phyloP scores from a whole-genome alignment of 2,113 vertebrate species.

The Sprattus sprattus region DNA sequence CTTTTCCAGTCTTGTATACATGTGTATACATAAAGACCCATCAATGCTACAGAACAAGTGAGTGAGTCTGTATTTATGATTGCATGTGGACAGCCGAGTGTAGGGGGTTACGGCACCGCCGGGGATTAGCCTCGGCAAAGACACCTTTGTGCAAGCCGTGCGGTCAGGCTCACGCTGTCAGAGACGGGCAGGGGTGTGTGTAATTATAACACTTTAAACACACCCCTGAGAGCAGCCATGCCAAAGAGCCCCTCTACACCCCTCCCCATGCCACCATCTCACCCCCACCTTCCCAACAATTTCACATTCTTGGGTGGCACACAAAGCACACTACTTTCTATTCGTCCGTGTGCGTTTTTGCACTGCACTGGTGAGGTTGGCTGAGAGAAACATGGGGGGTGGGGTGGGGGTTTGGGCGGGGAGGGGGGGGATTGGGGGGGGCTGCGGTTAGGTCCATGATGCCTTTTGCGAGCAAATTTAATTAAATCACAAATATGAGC shows the following conservation, averaged over 20 bases:
- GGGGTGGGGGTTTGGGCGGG: background rate
- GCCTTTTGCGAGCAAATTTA: slow-evolving; percentile 74
- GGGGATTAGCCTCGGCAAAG: slow-evolving; percentile 62
- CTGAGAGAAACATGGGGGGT: background rate
- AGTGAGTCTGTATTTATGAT: background rate
- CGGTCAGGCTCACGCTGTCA: slow-evolving; percentile 66
- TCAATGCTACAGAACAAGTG: background rate
- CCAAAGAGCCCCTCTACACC: slow-evolving; percentile 58
- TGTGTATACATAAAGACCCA: background rate
- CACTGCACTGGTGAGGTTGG: background rate
- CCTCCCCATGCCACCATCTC: background rate
- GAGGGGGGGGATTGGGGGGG: background rate
- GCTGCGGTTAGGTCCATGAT: background rate
- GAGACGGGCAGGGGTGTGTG: slow-evolving; percentile 68
- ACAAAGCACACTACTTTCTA: slow-evolving; percentile 54
- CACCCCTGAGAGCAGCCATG: slow-evolving; percentile 67
- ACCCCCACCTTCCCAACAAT: slow-evolving; percentile 50
- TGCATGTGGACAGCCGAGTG: background rate
- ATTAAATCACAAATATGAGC: slow-evolving; percentile 82
- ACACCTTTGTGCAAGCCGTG: slow-evolving; percentile 69
- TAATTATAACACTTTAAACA: slow-evolving; percentile 76
- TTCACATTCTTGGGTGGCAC: slow-evolving; percentile 69
- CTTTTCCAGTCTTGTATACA: background rate
- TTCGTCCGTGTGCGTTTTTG: background rate
- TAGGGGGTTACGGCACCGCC: slow-evolving; percentile 50